Base-by-base conservation (phyloP, 2,888 invertebrate species). In the Erpobdella octoculata region DNA sequence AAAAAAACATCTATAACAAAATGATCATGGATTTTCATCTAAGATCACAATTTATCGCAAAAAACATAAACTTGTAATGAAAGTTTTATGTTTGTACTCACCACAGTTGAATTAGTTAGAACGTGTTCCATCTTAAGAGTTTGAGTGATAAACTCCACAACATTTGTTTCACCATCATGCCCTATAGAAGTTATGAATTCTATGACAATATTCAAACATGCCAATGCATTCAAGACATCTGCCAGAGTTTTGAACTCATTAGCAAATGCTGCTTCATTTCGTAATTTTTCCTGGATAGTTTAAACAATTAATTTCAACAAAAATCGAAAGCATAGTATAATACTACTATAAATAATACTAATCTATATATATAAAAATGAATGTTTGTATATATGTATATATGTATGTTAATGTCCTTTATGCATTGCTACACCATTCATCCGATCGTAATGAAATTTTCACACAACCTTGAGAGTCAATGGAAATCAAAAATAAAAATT, bases 71-170 rank as follows among this genome's bases (percentile, higher is more conserved):
- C 21, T 18, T n/a, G 21, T 18, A 59, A 9, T 18, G 9, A 59
- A n/a, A 59, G 59, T 12, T 15, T 59, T 9, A 59, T 21, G 15
- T 1, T 25, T 3, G 35, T 46, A 21, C 76, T 74, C 62, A 71
- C 62, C 2, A 76, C 15, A 2, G 31, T n/a, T 9, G 12, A 18
- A 25, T 31, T 15, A 21, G 41, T 12, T n/a, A n/a, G 12, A n/a
- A n/a, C 31, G 31, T 28, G 37, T 41, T 46, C 74, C 78, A 79
- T 78, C 62, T 74, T 73, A 31, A 79, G 75, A 2, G 78, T 76
- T 9, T 78, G 69, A 0, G 66, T 41, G 78, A 79, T 78, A 72
- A 79, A 79, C 8, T 46, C 41, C 8, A 75, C 65, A n/a, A 79
- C 75, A 28, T 58, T 71, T 2, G 64, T 33, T 0, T 73, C 65